A percentile compares a stretch with the other conserved stretches of the same genome.
Conservation (phyloP, 2,113 vertebrate genomes). For the Murina feae region DNA sequence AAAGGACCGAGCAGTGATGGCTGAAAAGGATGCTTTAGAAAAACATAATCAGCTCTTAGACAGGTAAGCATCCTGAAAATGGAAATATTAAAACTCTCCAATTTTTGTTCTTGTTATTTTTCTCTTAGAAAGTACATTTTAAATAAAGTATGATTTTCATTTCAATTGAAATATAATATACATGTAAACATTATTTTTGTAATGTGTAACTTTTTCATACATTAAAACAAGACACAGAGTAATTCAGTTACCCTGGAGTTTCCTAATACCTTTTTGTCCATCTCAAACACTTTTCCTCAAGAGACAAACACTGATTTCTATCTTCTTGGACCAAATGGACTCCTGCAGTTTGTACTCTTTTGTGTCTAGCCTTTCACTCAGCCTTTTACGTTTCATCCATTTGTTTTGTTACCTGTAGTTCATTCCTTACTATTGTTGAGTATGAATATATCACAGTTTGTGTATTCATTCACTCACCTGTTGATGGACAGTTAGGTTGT, state of each 20-base stretch:
- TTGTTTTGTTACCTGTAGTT: neutral
- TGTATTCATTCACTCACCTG: neutral
- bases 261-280: neutral
- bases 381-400: neutral
- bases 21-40: constrained; percentile 89
- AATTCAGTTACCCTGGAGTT: neutral
- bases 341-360: neutral
- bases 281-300: neutral
- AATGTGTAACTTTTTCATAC: neutral
- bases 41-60: constrained; percentile 93
- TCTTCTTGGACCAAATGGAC: neutral
- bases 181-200: neutral
- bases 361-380: neutral
- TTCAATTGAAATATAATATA: neutral
- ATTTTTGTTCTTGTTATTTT: neutral
- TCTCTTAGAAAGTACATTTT: neutral
- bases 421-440: neutral
- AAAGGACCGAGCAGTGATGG: constrained; percentile 87
- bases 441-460: neutral
- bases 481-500: neutral
- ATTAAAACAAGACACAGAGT: neutral
- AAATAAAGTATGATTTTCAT: constrained; percentile 26
- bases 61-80: constrained; percentile 87
- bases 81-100: neutral
- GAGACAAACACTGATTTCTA: neutral